Base-by-base conservation (phyloP, 2,888 invertebrate genomes). In the Leptopilina myrica region DNA sequence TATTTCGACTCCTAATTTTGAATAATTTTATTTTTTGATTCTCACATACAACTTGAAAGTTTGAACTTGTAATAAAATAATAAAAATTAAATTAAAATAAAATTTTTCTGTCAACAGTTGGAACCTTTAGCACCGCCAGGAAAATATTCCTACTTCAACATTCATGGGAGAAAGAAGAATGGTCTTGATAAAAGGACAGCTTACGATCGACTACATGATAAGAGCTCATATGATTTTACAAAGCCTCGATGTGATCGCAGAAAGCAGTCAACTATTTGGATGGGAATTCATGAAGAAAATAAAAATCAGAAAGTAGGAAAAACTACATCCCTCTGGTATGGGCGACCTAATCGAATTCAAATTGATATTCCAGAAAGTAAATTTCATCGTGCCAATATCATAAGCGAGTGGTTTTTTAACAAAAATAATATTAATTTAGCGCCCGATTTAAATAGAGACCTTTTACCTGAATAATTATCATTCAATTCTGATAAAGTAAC, bases 201-300 rank as follows among this genome's bases (percentile, higher is more conserved):
- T 77, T 88, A 88, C 81, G 87, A 89, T 84, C 89, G 89, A 76
- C 76, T 85, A 78, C 85, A 87, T 84, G 84, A 85, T 79, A 77
- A 79, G 64, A 85, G 83, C 43, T 82, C 83, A 67, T 87, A 84
- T 78, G 89, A 90, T 82, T 87, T 83, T 46, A 82, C 76, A 20
- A 88, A 87, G 76, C 76, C 84, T 33, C 87, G 89, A 14, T 88
- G 87, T 83, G 88, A 89, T 84, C 86, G 88, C 64, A 79, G 81
- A 49, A 86, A 83, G 75, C 83, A 76, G 46, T 83, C 75, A 78
- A 82, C 85, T 64, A 83, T 87, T 81, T 89, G 89, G 89, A 75
- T 65, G 12, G 85, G 82, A 78, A 89, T 89, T 82, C 78, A 87
- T 69, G 83, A 86, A 46, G 88, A 89, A 84, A 87, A 88, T 79